phyloP scores from a whole-genome alignment of 1,140 invertebrate species.

The Trachymyrmex septentrionalis region DNA sequence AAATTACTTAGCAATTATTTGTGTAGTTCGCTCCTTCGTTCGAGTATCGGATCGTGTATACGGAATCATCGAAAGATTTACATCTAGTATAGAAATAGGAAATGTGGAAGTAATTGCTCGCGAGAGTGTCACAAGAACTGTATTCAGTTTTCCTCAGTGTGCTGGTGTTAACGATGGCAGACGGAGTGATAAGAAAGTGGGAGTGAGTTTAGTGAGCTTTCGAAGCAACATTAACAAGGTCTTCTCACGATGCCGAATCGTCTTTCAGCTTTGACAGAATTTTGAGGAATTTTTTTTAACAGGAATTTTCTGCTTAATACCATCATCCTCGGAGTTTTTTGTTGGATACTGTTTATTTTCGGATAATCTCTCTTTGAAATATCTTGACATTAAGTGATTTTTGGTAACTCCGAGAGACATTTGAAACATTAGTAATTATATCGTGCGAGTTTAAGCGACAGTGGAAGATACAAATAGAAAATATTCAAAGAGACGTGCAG shows the following conservation, averaged over 20 bases:
- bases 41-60: not conserved
- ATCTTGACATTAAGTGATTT: not conserved
- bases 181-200: slow-evolving; percentile 11
- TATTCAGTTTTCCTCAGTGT: not conserved
- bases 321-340: not conserved
- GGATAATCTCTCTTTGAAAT: not conserved
- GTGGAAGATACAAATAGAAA: slow-evolving; percentile 10
- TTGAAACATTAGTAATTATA: slow-evolving; percentile 5
- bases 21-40: not conserved
- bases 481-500: not conserved
- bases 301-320: too few relatives aligned
- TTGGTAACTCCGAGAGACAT: slow-evolving; percentile 4
- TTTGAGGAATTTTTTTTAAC: not conserved
- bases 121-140: not conserved
- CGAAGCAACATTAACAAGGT: not conserved
- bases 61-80: not conserved
- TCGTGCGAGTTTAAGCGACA: not conserved
- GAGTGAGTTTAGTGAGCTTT: not conserved
- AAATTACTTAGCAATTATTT: not conserved
- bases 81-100: not conserved
- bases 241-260: not conserved
- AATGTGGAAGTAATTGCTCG: not conserved
- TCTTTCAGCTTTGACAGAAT: not conserved
- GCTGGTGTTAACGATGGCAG: not conserved
- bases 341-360: not conserved